Conservation (phyloP, 2,113 vertebrate genomes). For the Pyrgilauda ruficollis region DNA sequence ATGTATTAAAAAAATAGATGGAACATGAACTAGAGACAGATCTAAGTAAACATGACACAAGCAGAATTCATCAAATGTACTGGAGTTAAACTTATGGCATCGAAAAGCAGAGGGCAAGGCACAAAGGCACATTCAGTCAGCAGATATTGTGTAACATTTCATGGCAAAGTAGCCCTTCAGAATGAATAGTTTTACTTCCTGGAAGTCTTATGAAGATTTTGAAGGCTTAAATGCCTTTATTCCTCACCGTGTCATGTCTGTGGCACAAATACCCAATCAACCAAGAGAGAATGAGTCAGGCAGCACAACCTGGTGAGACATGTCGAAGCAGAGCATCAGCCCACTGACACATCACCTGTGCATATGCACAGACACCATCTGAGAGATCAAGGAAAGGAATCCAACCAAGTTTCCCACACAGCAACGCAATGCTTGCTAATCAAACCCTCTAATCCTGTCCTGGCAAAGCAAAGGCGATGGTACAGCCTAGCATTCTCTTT, state of each 20-base stretch:
- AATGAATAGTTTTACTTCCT: constrained; percentile 30
- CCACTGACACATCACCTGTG: not conserved
- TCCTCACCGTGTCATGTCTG: not conserved
- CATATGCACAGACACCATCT: not conserved
- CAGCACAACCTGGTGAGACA: not conserved
- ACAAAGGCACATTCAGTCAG: constrained; percentile 53
- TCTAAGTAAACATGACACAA: constrained; percentile 38
- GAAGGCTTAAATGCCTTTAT: constrained; percentile 13
- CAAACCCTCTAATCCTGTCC: not conserved
- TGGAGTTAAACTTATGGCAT: constrained; percentile 7
- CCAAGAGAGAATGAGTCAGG: constrained; percentile 29
- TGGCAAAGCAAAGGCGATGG: not conserved
- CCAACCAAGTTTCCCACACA: constrained; percentile 26
- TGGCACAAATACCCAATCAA: not conserved
- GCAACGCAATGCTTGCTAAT: not conserved
- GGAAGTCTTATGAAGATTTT: not conserved
- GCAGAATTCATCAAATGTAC: constrained; percentile 16
- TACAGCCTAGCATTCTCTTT: not conserved
- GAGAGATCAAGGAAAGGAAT: constrained; percentile 6
- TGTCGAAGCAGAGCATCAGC: not conserved
- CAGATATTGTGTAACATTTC: constrained; percentile 1
- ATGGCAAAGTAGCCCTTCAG: not conserved
- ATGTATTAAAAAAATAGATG: not conserved
- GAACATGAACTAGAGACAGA: not conserved
- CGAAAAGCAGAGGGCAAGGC: constrained; percentile 22